Evolutionary conservation across 2,113 vertebrate genomes (phyloP).

Genomic region (Melanocharis versteri): DNA sequence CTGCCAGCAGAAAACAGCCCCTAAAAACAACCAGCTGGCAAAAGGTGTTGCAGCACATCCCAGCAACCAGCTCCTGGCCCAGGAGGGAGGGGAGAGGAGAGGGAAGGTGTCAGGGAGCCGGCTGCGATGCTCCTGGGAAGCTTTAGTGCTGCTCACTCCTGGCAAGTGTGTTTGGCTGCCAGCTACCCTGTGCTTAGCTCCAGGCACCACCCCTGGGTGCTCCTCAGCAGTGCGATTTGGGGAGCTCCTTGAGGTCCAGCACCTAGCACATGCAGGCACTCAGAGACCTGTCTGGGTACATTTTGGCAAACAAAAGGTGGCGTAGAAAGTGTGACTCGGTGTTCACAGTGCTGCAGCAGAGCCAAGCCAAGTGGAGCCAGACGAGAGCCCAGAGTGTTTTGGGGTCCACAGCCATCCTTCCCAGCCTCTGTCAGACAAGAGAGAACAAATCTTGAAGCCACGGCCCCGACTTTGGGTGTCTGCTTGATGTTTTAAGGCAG

Average conservation of each 20-base stretch:
- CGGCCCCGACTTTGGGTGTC: background rate
- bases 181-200: background rate
- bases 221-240: background rate
- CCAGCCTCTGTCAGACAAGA: background rate
- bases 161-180: accelerated
- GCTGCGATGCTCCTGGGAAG: accelerated
- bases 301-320: background rate
- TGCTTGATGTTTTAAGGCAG: background rate
- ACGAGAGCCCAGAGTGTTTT: accelerated
- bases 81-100: background rate
- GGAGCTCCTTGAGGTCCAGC: background rate
- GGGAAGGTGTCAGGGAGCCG: accelerated
- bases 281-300: background rate
- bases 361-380: background rate
- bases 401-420: background rate
- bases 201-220: accelerated
- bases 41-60: background rate
- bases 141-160: background rate
- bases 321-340: background rate
- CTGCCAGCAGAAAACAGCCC: background rate
- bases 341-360: background rate
- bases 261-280: accelerated
- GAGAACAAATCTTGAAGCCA: background rate
- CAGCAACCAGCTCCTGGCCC: background rate
- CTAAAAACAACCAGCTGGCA: background rate